Evolutionary conservation across 2,797 vertebrate genomes (phyloP), one percentile per base, ranked within the genome.

Genomic region (Vipera latastei): DNA sequence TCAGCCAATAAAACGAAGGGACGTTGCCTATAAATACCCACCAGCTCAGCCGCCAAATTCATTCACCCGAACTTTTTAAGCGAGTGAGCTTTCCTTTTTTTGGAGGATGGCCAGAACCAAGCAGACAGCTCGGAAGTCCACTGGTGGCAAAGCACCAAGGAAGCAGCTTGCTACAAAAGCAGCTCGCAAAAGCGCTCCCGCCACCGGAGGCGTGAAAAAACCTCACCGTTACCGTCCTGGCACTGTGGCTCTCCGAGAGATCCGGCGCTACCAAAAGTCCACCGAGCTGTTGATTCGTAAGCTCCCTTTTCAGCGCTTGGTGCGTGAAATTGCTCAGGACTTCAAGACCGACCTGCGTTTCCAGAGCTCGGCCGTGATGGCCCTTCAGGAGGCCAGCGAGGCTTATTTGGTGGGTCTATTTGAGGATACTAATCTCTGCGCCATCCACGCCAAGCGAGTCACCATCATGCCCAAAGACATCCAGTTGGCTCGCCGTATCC

Each of bases 391-490:
- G 6, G 92, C 92, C 3, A 93, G 92, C 92, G 92, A 93, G 13
- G 98, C 98, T 0, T 98, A 98, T 95, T 96, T 98, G 96, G 98
- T 98, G 94, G 98, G 98, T 56, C 98, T 99, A 18, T 98, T 98
- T 3, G 98, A 98, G 94, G 98, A 98, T 98, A 98, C 98, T 38
- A 98, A 98, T 96, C 97, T 98, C 95, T 98, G 98, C 89, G 98
- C 98, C 95, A 98, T 98, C 97, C 98, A 98, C n/a, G 98, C 98
- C 96, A 98, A 98, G 97, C 97, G 98, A 16, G 98, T 98, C 96
- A 98, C 98, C 96, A 98, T 98, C 97, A 98, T 98, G 98, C 98
- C 98, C 96, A 98, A 98, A 97, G 98, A 98, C 97, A 98, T 98
- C 96, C 98, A 99, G 98, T 97, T 99, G 97, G 98, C 98, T 1